phyloP scores from a whole-genome alignment of 1,140 invertebrate species.

The Formica selysi region DNA sequence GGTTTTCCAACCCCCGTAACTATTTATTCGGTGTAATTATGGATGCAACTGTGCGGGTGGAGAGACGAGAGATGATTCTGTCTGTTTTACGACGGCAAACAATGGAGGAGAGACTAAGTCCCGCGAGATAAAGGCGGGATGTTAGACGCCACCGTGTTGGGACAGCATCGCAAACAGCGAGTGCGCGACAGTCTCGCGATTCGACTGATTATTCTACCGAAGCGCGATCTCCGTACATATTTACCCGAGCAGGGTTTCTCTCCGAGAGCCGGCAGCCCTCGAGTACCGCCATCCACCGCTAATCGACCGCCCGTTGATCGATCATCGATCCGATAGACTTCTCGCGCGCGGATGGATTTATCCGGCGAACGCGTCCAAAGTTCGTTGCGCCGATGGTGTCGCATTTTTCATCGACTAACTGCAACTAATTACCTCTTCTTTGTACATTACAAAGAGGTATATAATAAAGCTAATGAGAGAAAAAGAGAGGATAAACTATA shows the following conservation, averaged over 20 bases:
- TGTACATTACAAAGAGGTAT: neutral
- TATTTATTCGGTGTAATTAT: conserved; percentile 59
- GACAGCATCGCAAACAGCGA: conserved; percentile 38
- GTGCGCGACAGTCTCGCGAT: conserved; percentile 44
- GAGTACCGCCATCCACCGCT: conserved; percentile 3
- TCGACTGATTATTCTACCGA: conserved; percentile 53
- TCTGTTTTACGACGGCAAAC: conserved; percentile 55
- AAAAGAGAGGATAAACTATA: no score
- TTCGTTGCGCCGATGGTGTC: neutral
- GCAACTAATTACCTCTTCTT: neutral
- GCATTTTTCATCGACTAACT: neutral
- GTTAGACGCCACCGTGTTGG: conserved; percentile 42
- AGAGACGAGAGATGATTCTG: conserved; percentile 10
- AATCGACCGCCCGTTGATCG: conserved; percentile 41
- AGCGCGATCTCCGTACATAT: conserved; percentile 55
- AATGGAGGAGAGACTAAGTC: conserved; percentile 25
- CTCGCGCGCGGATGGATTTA: neutral
- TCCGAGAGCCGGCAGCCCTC: neutral
- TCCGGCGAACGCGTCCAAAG: neutral
- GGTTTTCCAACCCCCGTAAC: conserved; percentile 1
- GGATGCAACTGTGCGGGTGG: conserved; percentile 9
- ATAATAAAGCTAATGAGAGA: neutral
- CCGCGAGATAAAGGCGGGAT: conserved; percentile 53
- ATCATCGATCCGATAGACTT: conserved; percentile 22
- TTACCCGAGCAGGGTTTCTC: conserved; percentile 27